These are phyloP conservation scores for Xenopus laevis DNA, from an alignment of 2,113 vertebrate genomes.

Conservation along the genomic window DNA sequence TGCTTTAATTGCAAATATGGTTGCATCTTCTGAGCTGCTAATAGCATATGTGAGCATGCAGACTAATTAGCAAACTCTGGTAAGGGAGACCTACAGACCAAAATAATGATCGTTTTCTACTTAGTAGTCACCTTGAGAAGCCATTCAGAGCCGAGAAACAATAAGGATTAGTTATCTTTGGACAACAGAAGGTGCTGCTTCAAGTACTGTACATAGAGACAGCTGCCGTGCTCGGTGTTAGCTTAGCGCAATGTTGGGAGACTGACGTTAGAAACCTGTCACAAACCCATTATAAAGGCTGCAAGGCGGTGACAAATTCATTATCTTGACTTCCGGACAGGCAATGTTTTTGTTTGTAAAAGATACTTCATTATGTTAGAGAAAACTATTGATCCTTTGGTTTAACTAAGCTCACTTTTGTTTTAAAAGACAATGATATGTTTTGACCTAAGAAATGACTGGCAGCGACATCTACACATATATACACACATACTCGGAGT, in stretches of 20 bases:
- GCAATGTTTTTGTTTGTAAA: neutral
- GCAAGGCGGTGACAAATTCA: neutral
- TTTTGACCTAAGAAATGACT: neutral
- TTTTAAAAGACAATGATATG: neutral
- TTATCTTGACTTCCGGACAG: neutral
- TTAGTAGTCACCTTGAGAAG: constrained; percentile 43
- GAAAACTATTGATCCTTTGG: too few relatives aligned
- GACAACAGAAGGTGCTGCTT: constrained; percentile 7
- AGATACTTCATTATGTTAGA: neutral
- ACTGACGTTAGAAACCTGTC: neutral
- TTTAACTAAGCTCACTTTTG: neutral
- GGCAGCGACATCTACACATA: neutral
- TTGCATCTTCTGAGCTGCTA: constrained; percentile 46
- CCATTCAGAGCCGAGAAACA: constrained; percentile 18
- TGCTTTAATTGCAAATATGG: constrained; percentile 45
- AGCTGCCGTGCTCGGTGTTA: constrained; percentile 1
- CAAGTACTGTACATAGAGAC: constrained; percentile 1
- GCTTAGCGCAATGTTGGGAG: neutral
- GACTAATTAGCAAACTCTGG: constrained; percentile 33
- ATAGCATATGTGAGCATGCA: constrained; percentile 7
- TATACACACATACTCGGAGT: too few relatives aligned
- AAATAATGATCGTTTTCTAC: constrained; percentile 40
- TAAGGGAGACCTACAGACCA: constrained; percentile 24
- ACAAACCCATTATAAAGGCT: constrained; percentile 10
- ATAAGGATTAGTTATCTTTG: constrained; percentile 41